Evolutionary conservation across 1,140 invertebrate genomes (phyloP).

Genomic region (Brachionus calyciflorus): DNA sequence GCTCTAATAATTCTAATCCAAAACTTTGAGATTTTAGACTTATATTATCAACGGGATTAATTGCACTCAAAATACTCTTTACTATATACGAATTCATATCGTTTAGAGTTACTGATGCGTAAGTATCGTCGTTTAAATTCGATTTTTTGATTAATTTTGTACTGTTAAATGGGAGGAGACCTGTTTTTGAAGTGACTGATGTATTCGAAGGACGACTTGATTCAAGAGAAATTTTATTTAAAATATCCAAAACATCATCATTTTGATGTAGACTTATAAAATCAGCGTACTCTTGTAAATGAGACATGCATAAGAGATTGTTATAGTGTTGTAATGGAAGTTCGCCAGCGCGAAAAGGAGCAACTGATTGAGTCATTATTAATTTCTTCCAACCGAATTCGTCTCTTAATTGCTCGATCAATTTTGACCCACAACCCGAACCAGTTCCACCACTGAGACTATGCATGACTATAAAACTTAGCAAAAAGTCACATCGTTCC

Average conservation of each 20-base stretch:
- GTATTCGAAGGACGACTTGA: neutral
- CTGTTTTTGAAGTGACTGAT: neutral
- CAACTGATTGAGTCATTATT: constrained; percentile 32
- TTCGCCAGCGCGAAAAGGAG: constrained; percentile 32
- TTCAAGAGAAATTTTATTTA: neutral
- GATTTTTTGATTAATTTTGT: neutral
- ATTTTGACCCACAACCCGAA: constrained; percentile 66
- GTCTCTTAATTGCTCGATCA: constrained; percentile 57
- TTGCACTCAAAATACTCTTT: neutral
- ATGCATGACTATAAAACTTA: constrained; percentile 69
- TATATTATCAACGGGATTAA: constrained; percentile 28
- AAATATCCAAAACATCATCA: constrained; percentile 5
- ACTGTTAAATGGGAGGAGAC: neutral
- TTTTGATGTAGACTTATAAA: constrained; percentile 32
- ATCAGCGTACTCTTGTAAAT: constrained; percentile 26
- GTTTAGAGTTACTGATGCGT: neutral
- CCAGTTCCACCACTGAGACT: constrained; percentile 63
- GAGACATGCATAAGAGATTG: constrained; percentile 24
- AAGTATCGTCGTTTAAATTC: neutral
- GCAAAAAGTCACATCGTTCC: constrained; percentile 69
- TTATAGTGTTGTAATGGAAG: constrained; percentile 43
- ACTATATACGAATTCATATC: constrained; percentile 33
- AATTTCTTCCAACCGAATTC: constrained; percentile 25
- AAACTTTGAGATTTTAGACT: neutral
- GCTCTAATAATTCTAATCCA: constrained; percentile 19